These are phyloP conservation scores for Hapalemur alaotrensis DNA, from an alignment of 2,797 vertebrate species.

Conservation along the genomic window DNA sequence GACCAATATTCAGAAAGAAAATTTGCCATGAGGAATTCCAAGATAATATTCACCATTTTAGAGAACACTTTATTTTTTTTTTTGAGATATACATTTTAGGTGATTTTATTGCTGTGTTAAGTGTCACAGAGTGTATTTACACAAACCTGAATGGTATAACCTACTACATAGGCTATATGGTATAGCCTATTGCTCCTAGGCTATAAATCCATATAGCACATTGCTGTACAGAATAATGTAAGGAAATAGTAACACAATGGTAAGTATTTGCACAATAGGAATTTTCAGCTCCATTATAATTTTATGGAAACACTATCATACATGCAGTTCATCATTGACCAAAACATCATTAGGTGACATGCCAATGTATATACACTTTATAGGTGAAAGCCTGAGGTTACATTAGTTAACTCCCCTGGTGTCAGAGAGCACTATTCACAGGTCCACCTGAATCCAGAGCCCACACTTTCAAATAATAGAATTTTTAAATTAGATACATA, in stretches of 20 bases:
- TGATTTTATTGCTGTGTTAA: background rate
- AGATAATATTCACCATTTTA: background rate
- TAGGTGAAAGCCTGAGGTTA: background rate
- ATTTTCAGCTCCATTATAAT: background rate
- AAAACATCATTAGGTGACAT: background rate
- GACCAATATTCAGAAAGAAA: background rate
- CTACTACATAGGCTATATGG: background rate
- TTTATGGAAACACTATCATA: background rate
- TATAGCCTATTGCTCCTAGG: background rate
- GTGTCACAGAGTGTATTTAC: background rate
- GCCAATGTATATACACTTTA: background rate
- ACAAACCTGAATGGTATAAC: background rate
- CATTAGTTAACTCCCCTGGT: background rate
- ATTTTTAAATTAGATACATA: background rate
- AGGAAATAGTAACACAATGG: background rate
- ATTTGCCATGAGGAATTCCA: background rate
- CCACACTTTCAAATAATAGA: background rate
- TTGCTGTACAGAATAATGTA: background rate
- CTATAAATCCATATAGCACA: background rate
- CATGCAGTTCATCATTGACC: background rate
- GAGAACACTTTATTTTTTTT: background rate
- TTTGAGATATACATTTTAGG: background rate
- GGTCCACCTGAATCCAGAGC: background rate
- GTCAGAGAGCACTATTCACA: background rate
- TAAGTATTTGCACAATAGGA: background rate